A percentile compares a stretch with the other conserved stretches of the same genome.
Evolutionary conservation across 2,888 invertebrate genomes (phyloP).

Genomic region (Pterostichus niger): DNA sequence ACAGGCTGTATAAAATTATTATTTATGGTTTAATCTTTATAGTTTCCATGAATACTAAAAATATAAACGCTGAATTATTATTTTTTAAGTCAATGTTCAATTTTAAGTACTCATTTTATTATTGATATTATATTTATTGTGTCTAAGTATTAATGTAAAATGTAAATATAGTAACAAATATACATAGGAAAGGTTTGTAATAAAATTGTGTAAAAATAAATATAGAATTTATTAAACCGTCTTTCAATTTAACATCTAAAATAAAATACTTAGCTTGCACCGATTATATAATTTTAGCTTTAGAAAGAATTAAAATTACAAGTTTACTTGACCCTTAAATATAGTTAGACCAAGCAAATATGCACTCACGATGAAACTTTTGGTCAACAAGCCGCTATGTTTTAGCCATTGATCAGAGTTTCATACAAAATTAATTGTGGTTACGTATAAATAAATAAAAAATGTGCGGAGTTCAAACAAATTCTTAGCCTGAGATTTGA

Average conservation of each 20-base stretch:
- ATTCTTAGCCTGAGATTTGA: constrained; percentile 32
- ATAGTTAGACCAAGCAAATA: background rate
- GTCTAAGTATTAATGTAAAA: background rate
- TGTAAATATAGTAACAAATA: background rate
- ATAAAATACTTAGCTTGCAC: constrained; percentile 29
- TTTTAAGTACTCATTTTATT: background rate
- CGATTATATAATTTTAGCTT: background rate
- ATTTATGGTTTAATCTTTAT: background rate
- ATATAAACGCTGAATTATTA: constrained; percentile 26
- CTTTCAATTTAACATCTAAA: constrained; percentile 19
- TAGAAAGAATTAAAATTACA: background rate
- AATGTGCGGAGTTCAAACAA: constrained; percentile 28
- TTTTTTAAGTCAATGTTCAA: background rate
- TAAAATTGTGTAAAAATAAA: constrained; percentile 32
- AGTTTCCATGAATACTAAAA: constrained; percentile 1
- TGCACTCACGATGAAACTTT: constrained; percentile 1
- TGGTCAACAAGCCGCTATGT: background rate
- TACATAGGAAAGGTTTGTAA: constrained; percentile 22
- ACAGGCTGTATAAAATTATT: background rate
- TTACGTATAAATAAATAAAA: constrained; percentile 8
- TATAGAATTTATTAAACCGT: constrained; percentile 39
- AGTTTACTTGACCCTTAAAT: background rate
- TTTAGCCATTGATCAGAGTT: no score
- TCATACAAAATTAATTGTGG: constrained; percentile 4
- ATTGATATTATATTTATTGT: background rate